Evolutionary conservation across 2,113 vertebrate genomes (phyloP), one percentile per base, ranked within the genome.

Genomic region (Pterophyllum scalare): DNA sequence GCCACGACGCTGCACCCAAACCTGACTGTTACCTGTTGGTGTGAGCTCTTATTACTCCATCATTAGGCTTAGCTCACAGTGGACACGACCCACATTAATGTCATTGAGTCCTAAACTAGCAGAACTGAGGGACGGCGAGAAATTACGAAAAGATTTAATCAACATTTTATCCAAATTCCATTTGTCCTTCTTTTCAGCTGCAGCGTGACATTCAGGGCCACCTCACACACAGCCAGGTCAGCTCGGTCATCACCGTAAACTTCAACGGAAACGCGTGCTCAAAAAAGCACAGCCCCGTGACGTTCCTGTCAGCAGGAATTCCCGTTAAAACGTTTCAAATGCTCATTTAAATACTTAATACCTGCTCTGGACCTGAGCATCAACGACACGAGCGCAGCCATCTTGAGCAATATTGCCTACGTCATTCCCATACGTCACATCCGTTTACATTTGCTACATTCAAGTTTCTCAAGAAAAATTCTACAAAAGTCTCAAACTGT

Each of bases 371-470:
- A 81, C 70, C 77, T 89, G 0, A 94, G 19, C 14, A 89, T 72
- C 89, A 95, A 95, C 92, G 94, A 93, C 94, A 77, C 40, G 9
- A 95, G 70, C 83, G 90, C 56, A 8, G 96, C 96, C 96, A 96
- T 96, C 22, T 94, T 95, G 56, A 58, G 77, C 3, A 3, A 49
- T 14, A 70, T 70, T 4, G 14, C 3, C 2, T 4, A 10, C 78
- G 87, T 79, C 40, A 13, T 22, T 13, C n/a, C 3, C 4, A 0
- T 5, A 2, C 89, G 90, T 89, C 84, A 90, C 75, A 57, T 89
- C 89, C 84, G 43, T 31, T 33, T 33, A 6, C 1, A 1, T 20
- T 1, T 33, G 86, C 6, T 46, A 46, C 77, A 1, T 91, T 90
- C 77, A 90, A 0, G 57, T 1, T 56, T n/a, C 26, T 17, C 5